phyloP scores from a whole-genome alignment of 53 echinoderm and acorn worm species.

The Apostichopus leukothele region DNA sequence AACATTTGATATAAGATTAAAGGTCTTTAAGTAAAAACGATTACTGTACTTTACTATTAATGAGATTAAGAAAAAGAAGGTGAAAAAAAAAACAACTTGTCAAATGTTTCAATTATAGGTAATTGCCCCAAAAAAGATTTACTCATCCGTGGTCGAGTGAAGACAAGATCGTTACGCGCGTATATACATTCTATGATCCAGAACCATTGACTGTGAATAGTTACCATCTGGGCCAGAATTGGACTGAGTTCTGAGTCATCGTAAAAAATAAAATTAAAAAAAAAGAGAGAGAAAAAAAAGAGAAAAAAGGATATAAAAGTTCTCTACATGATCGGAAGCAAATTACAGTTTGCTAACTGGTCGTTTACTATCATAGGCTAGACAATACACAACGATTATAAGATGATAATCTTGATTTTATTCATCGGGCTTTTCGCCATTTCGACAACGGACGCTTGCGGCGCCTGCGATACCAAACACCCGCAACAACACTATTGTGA shows the following conservation, averaged over 20 bases:
- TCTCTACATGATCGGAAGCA: too few relatives aligned
- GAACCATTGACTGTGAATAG: not conserved
- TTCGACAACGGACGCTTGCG: conserved; percentile 13
- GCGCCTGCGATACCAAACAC: not conserved
- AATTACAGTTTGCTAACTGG: too few relatives aligned
- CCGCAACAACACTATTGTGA: conserved; percentile 17
- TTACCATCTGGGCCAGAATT: not conserved
- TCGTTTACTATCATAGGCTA: too few relatives aligned
- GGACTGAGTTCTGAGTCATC: too few relatives aligned
- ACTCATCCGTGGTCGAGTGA: not conserved
- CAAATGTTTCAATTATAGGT: conserved; percentile 4
- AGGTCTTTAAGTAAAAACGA: too few relatives aligned
- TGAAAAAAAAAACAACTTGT: too few relatives aligned
- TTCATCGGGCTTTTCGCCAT: not conserved
- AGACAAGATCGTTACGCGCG: not conserved
- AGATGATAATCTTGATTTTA: not conserved
- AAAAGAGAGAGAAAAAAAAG: too few relatives aligned
- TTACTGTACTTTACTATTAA: too few relatives aligned
- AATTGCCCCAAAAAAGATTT: not conserved
- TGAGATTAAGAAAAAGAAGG: too few relatives aligned
- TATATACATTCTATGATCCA: not conserved
- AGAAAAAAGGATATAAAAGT: too few relatives aligned
- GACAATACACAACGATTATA: not conserved
- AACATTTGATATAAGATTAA: too few relatives aligned
- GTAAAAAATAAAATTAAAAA: too few relatives aligned